These are phyloP conservation scores for Zeuzera pyrina DNA, from an alignment of 2,888 invertebrate species.

Conservation along the genomic window DNA sequence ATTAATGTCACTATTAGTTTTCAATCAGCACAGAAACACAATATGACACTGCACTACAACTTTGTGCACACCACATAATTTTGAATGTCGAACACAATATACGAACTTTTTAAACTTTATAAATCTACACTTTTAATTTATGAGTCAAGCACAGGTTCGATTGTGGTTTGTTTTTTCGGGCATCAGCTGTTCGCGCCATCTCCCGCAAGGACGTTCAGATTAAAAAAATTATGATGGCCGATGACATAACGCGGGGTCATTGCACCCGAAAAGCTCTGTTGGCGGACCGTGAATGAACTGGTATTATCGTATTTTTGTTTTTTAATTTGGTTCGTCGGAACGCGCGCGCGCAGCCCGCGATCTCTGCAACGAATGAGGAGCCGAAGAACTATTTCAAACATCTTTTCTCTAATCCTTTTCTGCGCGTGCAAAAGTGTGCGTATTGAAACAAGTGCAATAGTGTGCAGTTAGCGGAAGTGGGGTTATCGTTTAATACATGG, in stretches of 20 bases:
- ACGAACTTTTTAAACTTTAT: background rate
- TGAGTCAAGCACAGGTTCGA: background rate
- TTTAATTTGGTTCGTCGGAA: conserved; percentile 20
- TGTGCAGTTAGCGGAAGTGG: conserved; percentile 28
- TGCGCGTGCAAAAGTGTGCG: conserved; percentile 48
- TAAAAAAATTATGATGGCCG: conserved; percentile 28
- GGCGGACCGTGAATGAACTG: conserved; percentile 53
- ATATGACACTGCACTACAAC: conserved; percentile 5
- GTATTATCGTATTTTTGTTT: conserved; percentile 35
- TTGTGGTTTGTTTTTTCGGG: background rate
- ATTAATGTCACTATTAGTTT: too few species aligned
- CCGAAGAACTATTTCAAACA: conserved; percentile 66
- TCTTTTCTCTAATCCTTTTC: conserved; percentile 67
- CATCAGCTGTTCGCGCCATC: conserved; percentile 47
- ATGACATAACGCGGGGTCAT: conserved; percentile 44
- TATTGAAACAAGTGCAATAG: conserved; percentile 30
- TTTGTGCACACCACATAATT: conserved; percentile 6
- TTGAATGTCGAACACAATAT: conserved; percentile 7
- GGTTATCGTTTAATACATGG: conserved; percentile 28
- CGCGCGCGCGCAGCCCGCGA: conserved; percentile 56
- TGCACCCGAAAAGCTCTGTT: conserved; percentile 40
- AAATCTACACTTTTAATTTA: background rate
- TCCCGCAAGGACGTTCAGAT: conserved; percentile 48
- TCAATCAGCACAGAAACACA: conserved; percentile 1
- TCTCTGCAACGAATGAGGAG: conserved; percentile 64